Evolutionary conservation across 2,113 vertebrate genomes (phyloP), one percentile per base, ranked within the genome.

Genomic region (pig (Sus scrofa)): DNA sequence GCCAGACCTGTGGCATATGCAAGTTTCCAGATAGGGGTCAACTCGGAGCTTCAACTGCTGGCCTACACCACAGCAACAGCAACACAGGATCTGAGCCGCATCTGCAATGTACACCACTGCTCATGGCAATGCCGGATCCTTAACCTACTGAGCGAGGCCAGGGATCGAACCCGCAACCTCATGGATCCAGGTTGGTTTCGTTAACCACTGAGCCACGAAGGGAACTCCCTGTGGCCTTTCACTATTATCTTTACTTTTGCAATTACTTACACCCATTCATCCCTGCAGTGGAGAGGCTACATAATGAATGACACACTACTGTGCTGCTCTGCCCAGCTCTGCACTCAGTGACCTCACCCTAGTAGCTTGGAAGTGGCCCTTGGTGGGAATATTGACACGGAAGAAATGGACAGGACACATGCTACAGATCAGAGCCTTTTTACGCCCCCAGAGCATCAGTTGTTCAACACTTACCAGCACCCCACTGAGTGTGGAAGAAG

Each of bases 231-330:
- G 30, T 27, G 83, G 27, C 30, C 32, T 83, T 65, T 83, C 24
- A 16, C 30, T 22, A 13, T 32, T 32, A 24, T 19, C 27, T 75
- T 79, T 39, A 44, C 62, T 86, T 30, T 32, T 26, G 74, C 19
- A 54, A 77, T 60, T 30, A 27, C 44, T 78, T 70, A 32, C 0
- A 0, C 7, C 0, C 3, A 7, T 10, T 20, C 9, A 7, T 5
- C 68, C 52, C 0, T 1, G 1, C 5, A 16, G 7, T 22, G 16
- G 44, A 54, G 39, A 27, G 9, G 44, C 63, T 34, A 1, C 27
- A 10, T 6, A 9, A 44, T 0, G 4, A 9, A 44, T 0, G 4
- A 1, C 44, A 0, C 0, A 22, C 20, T 11, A 22, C 7, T 8
- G 1, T 6, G 30, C 26, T 6, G 37, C 62, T 14, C 44, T 24